Evolutionary conservation across 2,113 vertebrate genomes (phyloP).

Genomic region (Phaethornis superciliosus): DNA sequence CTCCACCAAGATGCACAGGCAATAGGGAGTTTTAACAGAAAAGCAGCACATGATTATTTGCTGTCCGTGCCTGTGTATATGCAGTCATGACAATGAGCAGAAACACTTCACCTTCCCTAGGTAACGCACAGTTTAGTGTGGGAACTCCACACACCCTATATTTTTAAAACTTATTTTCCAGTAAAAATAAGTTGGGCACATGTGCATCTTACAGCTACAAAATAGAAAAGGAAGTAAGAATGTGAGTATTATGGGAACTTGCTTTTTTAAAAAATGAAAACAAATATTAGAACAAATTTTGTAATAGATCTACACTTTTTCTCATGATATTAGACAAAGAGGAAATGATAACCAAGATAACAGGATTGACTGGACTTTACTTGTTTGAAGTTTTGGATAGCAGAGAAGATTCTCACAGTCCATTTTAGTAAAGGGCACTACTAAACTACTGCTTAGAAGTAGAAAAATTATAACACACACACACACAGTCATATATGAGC

Average conservation of each 20-base stretch:
- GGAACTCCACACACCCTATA: neutral
- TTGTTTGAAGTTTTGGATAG: neutral
- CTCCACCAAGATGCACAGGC: neutral
- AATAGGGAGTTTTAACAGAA: neutral
- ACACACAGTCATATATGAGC: neutral
- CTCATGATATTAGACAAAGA: neutral
- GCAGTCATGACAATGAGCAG: neutral
- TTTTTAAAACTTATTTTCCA: neutral
- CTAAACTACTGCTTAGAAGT: neutral
- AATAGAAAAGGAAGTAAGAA: neutral
- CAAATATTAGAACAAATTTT: neutral
- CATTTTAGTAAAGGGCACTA: neutral
- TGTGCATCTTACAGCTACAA: neutral
- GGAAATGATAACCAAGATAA: fast-evolving
- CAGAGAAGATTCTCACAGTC: neutral
- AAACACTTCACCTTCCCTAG: neutral
- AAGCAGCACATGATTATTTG: neutral
- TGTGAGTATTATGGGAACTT: fast-evolving
- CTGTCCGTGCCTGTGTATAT: neutral
- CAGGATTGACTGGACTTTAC: neutral
- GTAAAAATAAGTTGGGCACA: neutral
- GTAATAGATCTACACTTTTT: neutral
- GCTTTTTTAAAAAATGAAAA: neutral
- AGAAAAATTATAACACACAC: fast-evolving
- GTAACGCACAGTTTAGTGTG: neutral